A percentile compares a stretch with the other conserved stretches of the same genome.
Conservation (phyloP, 2,797 vertebrate species). For the Champsocephalus esox region DNA sequence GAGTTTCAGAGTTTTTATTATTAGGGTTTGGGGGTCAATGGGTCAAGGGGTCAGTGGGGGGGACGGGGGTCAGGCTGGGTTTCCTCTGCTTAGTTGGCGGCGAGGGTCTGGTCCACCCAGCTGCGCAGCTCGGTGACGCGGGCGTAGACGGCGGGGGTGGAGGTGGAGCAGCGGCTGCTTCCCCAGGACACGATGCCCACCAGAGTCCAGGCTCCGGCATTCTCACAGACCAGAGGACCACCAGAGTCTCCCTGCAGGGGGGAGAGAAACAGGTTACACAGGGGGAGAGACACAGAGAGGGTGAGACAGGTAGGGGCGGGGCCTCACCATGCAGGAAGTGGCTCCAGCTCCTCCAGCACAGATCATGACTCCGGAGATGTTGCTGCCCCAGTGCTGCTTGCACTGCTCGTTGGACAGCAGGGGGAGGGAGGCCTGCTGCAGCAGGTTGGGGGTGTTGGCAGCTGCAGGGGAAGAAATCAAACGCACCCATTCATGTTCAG, state of each 20-base stretch:
- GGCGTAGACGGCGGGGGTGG: constrained; percentile 80
- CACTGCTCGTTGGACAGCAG: constrained; percentile 86
- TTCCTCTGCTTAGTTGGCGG: constrained; percentile 69
- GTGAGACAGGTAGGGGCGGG: no score
- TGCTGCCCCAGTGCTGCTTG: constrained; percentile 83
- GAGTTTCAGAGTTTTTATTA: no score
- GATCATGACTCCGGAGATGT: constrained; percentile 83
- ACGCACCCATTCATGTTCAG: no score
- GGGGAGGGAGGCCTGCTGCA: constrained; percentile 89
- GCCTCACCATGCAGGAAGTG: constrained; percentile 89
- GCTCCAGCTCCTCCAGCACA: constrained; percentile 86
- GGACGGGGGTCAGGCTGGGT: no score
- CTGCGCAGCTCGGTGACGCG: constrained; percentile 82
- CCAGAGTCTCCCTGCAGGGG: constrained; percentile 87
- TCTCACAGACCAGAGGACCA: constrained; percentile 88
- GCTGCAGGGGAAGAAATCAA: constrained; percentile 66
- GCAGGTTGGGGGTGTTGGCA: constrained; percentile 73
- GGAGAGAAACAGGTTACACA: no score
- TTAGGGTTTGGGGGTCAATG: no score
- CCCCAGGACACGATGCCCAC: constrained; percentile 91
- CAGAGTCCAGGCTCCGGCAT: constrained; percentile 83
- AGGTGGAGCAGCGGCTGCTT: constrained; percentile 78
- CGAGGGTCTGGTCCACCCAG: constrained; percentile 83
- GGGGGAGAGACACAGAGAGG: no score
- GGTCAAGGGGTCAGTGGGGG: no score